Conservation (phyloP, 35 echinoderm and acorn worm species). For the Acanthaster planci region DNA sequence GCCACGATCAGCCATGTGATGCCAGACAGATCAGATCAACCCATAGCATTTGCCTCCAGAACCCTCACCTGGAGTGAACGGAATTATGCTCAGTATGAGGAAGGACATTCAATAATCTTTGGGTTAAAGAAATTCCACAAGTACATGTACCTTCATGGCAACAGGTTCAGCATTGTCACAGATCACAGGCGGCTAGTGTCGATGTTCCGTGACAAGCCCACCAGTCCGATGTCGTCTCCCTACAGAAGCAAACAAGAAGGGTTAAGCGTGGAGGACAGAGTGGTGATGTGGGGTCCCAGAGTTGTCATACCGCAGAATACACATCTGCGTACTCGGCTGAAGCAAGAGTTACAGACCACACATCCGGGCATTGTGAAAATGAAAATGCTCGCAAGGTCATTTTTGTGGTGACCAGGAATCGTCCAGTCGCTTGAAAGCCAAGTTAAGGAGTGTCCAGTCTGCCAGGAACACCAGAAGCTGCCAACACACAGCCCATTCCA, state of each 20-base stretch:
- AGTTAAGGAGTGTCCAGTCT: conserved; percentile 44
- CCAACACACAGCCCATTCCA: background rate
- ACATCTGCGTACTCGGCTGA: conserved; percentile 32
- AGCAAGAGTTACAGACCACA: conserved; percentile 47
- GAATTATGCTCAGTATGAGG: conserved; percentile 73
- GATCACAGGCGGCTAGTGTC: conserved; percentile 60
- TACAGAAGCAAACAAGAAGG: conserved; percentile 40
- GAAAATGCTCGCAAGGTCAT: conserved; percentile 50
- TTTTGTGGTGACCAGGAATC: conserved; percentile 54
- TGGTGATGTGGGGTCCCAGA: conserved; percentile 42
- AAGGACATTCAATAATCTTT: conserved; percentile 54
- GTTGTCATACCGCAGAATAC: conserved; percentile 57
- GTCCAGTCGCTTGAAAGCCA: conserved; percentile 43
- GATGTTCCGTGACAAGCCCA: conserved; percentile 50
- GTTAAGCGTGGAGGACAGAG: conserved; percentile 38
- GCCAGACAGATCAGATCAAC: conserved; percentile 45
- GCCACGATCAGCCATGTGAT: conserved; percentile 57
- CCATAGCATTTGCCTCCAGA: conserved; percentile 59
- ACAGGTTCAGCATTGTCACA: conserved; percentile 58
- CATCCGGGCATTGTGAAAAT: conserved; percentile 72
- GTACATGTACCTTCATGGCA: conserved; percentile 55
- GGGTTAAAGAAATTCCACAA: conserved; percentile 68
- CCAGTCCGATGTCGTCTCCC: conserved; percentile 39
- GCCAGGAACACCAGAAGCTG: conserved; percentile 29
- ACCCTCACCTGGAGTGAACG: conserved; percentile 39